Percentiles rank a stretch among this genome's conserved stretches.
Evolutionary conservation across 2,113 vertebrate species (phyloP).

Genomic region (Chaenocephalus aceratus): DNA sequence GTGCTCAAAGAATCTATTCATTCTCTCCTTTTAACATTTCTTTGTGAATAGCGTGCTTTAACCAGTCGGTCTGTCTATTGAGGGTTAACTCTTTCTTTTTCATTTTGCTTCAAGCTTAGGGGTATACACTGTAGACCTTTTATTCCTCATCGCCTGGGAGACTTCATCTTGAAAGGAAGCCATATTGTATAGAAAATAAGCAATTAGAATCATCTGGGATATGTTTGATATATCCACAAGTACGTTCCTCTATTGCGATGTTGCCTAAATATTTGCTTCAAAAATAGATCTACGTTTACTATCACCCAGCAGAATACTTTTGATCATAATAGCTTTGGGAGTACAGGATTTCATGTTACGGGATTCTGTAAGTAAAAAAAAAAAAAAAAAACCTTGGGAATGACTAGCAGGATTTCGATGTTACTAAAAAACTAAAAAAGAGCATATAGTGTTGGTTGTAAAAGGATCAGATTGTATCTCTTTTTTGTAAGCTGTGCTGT

Average conservation of each 20-base stretch:
- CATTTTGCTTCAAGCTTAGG: slow-evolving; percentile 58
- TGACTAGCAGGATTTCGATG: no score
- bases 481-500: no score
- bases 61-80: slow-evolving; percentile 67
- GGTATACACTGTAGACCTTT: slow-evolving; percentile 52
- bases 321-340: no score
- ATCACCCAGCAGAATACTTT: background rate
- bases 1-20: slow-evolving; percentile 59
- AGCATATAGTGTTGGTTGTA: no score
- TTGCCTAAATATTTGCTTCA: slow-evolving; percentile 26
- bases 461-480: no score
- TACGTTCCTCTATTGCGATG: slow-evolving; percentile 29
- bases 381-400: no score
- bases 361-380: no score
- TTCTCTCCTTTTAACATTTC: slow-evolving; percentile 63
- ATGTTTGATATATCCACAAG: slow-evolving; percentile 63
- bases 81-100: slow-evolving; percentile 62
- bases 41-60: slow-evolving; percentile 63
- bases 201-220: slow-evolving; percentile 18
- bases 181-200: slow-evolving; percentile 47
- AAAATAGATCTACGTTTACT: slow-evolving; percentile 3
- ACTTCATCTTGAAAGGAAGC: slow-evolving; percentile 63
- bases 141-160: slow-evolving; percentile 55
- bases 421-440: no score
- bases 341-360: no score